Percentiles rank a stretch among this genome's conserved stretches.
phyloP scores from a whole-genome alignment of 2,113 vertebrate genomes.

The Nothocercus julius region DNA sequence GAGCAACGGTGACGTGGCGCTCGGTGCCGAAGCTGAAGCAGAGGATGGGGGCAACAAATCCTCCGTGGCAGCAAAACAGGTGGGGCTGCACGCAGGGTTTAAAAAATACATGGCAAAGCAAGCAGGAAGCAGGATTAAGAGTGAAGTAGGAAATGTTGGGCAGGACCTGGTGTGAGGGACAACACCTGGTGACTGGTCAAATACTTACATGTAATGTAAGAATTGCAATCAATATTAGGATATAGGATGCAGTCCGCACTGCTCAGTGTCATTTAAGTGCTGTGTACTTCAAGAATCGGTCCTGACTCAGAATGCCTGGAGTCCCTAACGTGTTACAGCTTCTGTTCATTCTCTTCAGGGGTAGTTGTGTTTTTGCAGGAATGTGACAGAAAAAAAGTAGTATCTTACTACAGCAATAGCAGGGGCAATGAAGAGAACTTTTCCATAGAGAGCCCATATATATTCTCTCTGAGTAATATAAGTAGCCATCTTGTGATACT shows the following conservation, averaged over 20 bases:
- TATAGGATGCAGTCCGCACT: neutral
- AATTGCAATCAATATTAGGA: neutral
- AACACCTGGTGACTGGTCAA: neutral
- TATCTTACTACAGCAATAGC: neutral
- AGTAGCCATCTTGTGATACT: neutral
- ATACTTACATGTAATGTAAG: neutral
- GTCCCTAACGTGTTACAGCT: neutral
- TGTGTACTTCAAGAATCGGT: neutral
- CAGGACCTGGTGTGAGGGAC: neutral
- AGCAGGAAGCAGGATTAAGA: neutral
- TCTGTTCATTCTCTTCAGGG: neutral
- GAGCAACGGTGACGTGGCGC: slow-evolving; percentile 1
- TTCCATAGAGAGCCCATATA: neutral
- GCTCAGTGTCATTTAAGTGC: neutral
- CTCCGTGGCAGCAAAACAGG: slow-evolving; percentile 59
- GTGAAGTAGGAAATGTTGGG: neutral
- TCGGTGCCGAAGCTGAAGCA: slow-evolving; percentile 8
- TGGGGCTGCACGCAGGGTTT: neutral
- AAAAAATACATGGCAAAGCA: neutral
- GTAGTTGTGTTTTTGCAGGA: neutral
- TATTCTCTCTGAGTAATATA: neutral
- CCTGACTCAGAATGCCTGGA: neutral
- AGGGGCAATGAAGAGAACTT: neutral
- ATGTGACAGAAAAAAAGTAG: neutral
- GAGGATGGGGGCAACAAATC: slow-evolving; percentile 43